A percentile compares a stretch with the other conserved stretches of the same genome.
phyloP scores from a whole-genome alignment of 2,797 vertebrate species.

The Natrix natrix region DNA sequence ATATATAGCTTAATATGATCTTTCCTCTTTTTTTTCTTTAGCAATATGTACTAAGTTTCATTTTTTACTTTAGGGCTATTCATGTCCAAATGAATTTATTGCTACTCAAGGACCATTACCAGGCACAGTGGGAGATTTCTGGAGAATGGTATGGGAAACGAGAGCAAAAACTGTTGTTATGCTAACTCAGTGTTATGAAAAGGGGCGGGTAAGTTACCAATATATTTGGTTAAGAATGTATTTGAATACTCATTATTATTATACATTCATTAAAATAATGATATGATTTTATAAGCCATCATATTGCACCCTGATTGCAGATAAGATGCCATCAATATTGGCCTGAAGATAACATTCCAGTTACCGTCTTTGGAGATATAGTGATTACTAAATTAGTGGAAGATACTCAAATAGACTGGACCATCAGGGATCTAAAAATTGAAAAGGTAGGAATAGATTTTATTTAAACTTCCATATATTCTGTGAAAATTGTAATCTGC shows the following conservation, averaged over 20 bases:
- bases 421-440: slow-evolving; percentile 91
- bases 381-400: slow-evolving; percentile 94
- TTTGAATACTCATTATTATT: slow-evolving; percentile 28
- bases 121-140: slow-evolving; percentile 96
- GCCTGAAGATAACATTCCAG: slow-evolving; percentile 97
- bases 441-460: slow-evolving; percentile 83
- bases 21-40: slow-evolving; percentile 11
- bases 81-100: slow-evolving; percentile 98
- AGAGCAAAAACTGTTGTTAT: slow-evolving; percentile 92
- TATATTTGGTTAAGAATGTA: slow-evolving; percentile 12
- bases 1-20: slow-evolving; percentile 15
- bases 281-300: slow-evolving; percentile 21
- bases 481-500: slow-evolving; percentile 1
- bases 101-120: slow-evolving; percentile 96
- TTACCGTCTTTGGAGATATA: slow-evolving; percentile 97
- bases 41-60: slow-evolving; percentile 25
- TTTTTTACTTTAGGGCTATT: slow-evolving; percentile 82
- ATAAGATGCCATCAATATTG: slow-evolving; percentile 98
- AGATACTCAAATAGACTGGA: slow-evolving; percentile 91
- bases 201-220: slow-evolving; percentile 87
- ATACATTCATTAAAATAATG: slow-evolving; percentile 22
- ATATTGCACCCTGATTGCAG: slow-evolving; percentile 70
- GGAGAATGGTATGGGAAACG: slow-evolving; percentile 99
- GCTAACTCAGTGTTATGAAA: slow-evolving; percentile 97
- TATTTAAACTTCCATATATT: background rate